These are phyloP conservation scores for Salvelinus sp. DNA, from an alignment of 2,113 vertebrate species.

Conservation along the genomic window DNA sequence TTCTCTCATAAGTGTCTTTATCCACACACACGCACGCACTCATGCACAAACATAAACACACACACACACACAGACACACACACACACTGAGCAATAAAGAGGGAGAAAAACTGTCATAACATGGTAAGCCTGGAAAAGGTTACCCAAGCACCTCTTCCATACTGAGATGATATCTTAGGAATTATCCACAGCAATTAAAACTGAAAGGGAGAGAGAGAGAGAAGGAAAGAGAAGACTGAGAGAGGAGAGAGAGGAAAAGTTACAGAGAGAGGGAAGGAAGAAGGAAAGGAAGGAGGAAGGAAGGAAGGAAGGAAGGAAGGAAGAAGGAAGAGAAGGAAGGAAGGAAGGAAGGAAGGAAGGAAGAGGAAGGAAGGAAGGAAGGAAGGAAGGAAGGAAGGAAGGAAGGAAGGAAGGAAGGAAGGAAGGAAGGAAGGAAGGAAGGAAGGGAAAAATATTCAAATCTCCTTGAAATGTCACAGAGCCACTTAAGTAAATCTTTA, in stretches of 20 bases:
- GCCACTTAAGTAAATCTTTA: constrained; percentile 15
- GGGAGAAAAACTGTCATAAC: constrained; percentile 46
- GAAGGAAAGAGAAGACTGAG: background rate
- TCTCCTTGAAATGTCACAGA: constrained; percentile 36
- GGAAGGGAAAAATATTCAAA: constrained; percentile 26
- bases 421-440: background rate
- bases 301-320: too few species aligned
- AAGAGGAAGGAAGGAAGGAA: background rate
- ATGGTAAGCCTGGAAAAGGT: constrained; percentile 56
- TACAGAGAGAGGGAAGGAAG: too few species aligned
- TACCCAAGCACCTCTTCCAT: constrained; percentile 40
- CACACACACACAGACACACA: constrained; percentile 5
- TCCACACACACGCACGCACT: background rate
- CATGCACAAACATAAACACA: background rate
- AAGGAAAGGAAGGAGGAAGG: too few species aligned
- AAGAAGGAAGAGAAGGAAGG: too few species aligned
- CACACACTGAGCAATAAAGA: constrained; percentile 40
- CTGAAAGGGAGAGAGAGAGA: background rate
- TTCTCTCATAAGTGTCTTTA: constrained; percentile 33
- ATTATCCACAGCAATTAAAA: constrained; percentile 56
- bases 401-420: background rate
- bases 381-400: background rate
- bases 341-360: background rate
- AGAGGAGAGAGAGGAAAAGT: too few species aligned
- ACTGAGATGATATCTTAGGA: constrained; percentile 43